Base-by-base conservation (phyloP, 2,888 invertebrate species). In the Psylliodes chrysocephalus region DNA sequence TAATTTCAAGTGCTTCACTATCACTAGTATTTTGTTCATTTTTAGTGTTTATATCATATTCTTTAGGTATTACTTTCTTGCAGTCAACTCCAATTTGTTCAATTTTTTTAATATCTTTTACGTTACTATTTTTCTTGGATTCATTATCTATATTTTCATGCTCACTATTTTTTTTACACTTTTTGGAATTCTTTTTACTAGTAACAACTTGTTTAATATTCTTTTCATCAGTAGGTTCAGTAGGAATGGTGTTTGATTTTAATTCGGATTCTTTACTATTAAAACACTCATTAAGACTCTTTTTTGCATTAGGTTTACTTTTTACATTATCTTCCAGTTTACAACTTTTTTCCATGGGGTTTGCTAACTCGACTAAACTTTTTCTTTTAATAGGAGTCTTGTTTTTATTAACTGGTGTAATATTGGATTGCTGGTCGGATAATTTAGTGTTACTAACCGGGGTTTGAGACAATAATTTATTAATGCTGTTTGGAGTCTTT, bases 401-500 rank as follows among this genome's bases (percentile, higher is more conserved):
- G n/a, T n/a, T 22, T 5, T 46, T 42, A 18, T 42, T 61, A n/a
- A 59, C 33, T 25, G 69, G 69, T 8, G 69, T 67, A 15, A 40
- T 53, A 42, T 60, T 30, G 18, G 51, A 35, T 14, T 14, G 35
- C 30, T 62, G 38, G 18, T 55, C 14, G 40, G 33, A n/a, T 33
- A 33, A 33, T 33, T 33, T 33, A 33, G 6, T 52, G 47, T 17
- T 33, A 19, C 38, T 55, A n/a, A n/a, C n/a, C n/a, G n/a, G n/a
- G n/a, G n/a, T n/a, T n/a, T n/a, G n/a, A n/a, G n/a, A 59, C 30
- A 46, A 63, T 44, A 49, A 52, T 35, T 65, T 63, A 30, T 49
- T 25, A 49, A 57, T 64, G 49, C 56, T 70, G 28, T 59, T 60
- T 5, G 71, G 66, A 35, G 71, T 71, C 64, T 71, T 73, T 53